Evolutionary conservation across 2,113 vertebrate species (phyloP).

Genomic region (Ammodytes dubius): DNA sequence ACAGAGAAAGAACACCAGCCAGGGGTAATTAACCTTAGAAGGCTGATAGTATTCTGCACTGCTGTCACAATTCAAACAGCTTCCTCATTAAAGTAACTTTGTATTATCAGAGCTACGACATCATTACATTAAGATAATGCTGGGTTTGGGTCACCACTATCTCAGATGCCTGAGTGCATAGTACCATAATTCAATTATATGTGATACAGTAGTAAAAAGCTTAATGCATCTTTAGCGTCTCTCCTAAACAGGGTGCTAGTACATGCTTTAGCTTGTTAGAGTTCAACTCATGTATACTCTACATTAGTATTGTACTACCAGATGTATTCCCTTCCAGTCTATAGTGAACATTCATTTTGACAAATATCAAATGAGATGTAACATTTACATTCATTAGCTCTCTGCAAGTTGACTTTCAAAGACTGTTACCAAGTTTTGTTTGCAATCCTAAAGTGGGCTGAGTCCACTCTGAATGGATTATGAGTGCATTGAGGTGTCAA

Average conservation of each 20-base stretch:
- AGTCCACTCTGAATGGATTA: neutral
- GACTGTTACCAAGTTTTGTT: neutral
- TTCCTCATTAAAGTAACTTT: neutral
- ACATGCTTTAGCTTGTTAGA: neutral
- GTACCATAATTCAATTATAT: neutral
- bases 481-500: neutral
- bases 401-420: neutral
- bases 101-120: neutral
- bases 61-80: neutral
- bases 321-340: neutral
- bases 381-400: neutral
- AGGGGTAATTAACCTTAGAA: neutral
- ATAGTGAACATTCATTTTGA: neutral
- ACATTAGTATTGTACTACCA: neutral
- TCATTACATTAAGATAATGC: neutral
- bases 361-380: neutral
- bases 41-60: neutral
- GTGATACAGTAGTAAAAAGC: neutral
- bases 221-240: too few species aligned
- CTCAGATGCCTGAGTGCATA: neutral
- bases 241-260: neutral
- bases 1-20: neutral
- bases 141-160: neutral
- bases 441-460: neutral
- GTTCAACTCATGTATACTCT: neutral